Evolutionary conservation across 2,797 vertebrate species (phyloP).

Genomic region (Pteropus rufus): DNA sequence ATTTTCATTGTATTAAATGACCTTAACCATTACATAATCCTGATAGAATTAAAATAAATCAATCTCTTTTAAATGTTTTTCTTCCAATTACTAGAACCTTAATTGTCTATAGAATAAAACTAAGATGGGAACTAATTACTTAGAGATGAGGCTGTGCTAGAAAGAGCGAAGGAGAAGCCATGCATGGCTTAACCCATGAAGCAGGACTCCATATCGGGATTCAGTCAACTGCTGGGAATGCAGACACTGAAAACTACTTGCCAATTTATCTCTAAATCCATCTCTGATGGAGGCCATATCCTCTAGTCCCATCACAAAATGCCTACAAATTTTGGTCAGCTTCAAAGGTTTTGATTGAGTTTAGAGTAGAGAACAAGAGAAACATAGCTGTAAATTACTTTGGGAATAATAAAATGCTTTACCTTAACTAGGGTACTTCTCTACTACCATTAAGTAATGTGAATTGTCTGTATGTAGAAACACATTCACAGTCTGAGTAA

Average conservation of each 20-base stretch:
- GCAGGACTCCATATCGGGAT: background rate
- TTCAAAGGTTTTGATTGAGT: background rate
- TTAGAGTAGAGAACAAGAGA: background rate
- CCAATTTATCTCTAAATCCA: background rate
- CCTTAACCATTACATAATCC: constrained; percentile 30
- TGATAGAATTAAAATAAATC: constrained; percentile 39
- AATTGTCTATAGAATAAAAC: constrained; percentile 23
- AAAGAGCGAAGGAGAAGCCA: background rate
- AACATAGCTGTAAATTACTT: background rate
- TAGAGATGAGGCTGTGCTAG: background rate
- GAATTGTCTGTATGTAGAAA: background rate
- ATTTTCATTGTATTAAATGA: constrained; percentile 48
- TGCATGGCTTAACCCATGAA: background rate
- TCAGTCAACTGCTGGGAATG: background rate
- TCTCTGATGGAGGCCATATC: background rate
- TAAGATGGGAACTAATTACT: background rate
- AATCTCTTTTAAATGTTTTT: background rate
- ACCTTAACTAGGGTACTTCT: background rate
- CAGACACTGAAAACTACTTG: background rate
- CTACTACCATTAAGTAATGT: background rate
- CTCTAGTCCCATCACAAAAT: background rate
- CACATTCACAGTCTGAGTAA: background rate
- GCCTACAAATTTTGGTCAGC: background rate
- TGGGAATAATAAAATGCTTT: background rate
- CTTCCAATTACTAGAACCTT: background rate